Conservation (phyloP, 2,797 vertebrate genomes). For the Scarus forsteni region DNA sequence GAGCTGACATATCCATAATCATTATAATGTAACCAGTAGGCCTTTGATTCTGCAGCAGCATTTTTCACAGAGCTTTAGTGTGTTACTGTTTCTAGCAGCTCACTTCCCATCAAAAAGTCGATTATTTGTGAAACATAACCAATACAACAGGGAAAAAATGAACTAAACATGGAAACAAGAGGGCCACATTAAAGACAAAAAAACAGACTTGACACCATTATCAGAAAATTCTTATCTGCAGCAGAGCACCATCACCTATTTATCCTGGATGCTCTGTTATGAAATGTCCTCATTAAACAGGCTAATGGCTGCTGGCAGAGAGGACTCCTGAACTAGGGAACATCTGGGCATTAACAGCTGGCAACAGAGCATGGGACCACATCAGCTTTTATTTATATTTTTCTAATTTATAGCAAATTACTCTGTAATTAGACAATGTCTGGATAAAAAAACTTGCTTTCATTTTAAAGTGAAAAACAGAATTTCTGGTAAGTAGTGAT, state of each 20-base stretch:
- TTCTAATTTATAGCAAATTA: conserved; percentile 30
- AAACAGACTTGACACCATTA: conserved; percentile 16
- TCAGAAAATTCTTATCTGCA: conserved; percentile 43
- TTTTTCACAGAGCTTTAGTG: conserved; percentile 11
- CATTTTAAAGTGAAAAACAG: no score
- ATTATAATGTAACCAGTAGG: conserved; percentile 16
- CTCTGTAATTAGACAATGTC: conserved; percentile 2
- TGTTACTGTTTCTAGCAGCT: conserved; percentile 25
- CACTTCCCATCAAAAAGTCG: conserved; percentile 23
- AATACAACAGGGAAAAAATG: conserved; percentile 28
- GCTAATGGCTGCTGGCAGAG: conserved; percentile 62
- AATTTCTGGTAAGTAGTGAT: no score
- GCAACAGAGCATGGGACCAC: conserved; percentile 19
- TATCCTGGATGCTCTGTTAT: conserved; percentile 46
- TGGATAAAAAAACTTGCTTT: no score
- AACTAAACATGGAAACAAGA: conserved; percentile 10
- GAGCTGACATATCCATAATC: conserved; percentile 29
- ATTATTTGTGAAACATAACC: conserved; percentile 39
- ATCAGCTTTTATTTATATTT: conserved; percentile 27
- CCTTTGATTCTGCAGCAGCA: conserved; percentile 17
- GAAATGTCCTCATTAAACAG: conserved; percentile 71
- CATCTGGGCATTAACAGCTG: conserved; percentile 74
- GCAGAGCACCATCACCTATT: conserved; percentile 51
- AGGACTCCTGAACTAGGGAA: conserved; percentile 62
- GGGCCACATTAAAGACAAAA: conserved; percentile 23